Evolutionary conservation across 2,888 invertebrate species (phyloP), one percentile per base, ranked within the genome.

Genomic region (Cheilosia grossa): DNA sequence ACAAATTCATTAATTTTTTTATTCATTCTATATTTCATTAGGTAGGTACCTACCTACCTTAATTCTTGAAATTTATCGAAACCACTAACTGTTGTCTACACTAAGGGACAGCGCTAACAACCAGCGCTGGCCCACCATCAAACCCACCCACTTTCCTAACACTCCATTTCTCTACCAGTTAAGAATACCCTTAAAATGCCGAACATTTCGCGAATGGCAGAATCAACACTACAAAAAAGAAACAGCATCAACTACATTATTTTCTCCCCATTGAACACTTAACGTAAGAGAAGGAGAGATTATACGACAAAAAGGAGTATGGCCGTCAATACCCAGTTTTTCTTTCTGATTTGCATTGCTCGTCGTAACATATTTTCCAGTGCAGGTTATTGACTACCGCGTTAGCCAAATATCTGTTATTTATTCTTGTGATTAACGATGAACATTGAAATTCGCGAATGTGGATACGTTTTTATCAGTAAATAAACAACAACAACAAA

Each of bases 321-420:
- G 83, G 80, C 83, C 83, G 79, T 79, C 79, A 64, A 66, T 64
- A 73, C 59, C 70, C 19, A 63, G 56, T 73, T 82, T 54, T 85
- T 80, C 80, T 70, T 67, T 85, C 81, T 72, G 81, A 77, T 77
- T 85, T 85, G 75, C 66, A 75, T 77, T 77, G 59, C 63, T 80
- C 49, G 72, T 85, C 81, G 81, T 77, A 77, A 77, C 74, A 75
- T 77, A 72, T 80, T 83, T 81, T 85, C 73, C 70, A 77, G 85
- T 85, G 75, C 75, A 56, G 74, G 75, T 75, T 67, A 47, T 47
- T 70, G 75, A 75, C 72, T 49, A 79, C 61, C 72, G 85, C 81
- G 56, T 85, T 75, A 56, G 64, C 75, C 72, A 56, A 67, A 72
- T 61, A 66, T 49, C 69, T 40, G 27, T 66, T 63, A 69, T 59